Evolutionary conservation across 2,797 vertebrate species (phyloP).

Genomic region (Sebastes reedi): DNA sequence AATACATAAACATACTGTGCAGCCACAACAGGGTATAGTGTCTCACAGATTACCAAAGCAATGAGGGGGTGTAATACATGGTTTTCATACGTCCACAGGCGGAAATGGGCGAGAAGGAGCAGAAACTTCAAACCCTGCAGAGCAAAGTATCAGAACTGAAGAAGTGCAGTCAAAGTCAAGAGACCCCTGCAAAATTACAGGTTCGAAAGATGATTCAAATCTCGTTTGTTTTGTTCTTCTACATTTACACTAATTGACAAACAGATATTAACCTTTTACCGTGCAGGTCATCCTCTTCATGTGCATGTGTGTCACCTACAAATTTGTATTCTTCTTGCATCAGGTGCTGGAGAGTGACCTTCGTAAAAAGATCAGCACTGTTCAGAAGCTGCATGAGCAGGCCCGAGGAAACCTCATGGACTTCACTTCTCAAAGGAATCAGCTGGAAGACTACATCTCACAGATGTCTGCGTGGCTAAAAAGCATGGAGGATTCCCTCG

Average conservation of each 20-base stretch:
- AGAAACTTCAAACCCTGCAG: slow-evolving; percentile 86
- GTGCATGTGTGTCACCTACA: neutral
- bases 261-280: neutral
- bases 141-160: slow-evolving; percentile 90
- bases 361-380: slow-evolving; percentile 87
- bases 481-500: slow-evolving; percentile 86
- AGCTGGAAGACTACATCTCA: slow-evolving; percentile 88
- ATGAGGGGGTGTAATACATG: neutral
- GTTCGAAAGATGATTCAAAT: slow-evolving; percentile 68
- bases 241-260: neutral
- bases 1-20: neutral
- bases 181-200: slow-evolving; percentile 91
- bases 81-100: slow-evolving; percentile 73
- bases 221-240: neutral
- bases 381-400: slow-evolving; percentile 88
- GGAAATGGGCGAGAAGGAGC: slow-evolving; percentile 85
- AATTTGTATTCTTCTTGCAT: neutral
- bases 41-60: neutral
- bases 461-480: slow-evolving; percentile 88
- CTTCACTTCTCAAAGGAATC: slow-evolving; percentile 87
- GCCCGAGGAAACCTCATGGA: slow-evolving; percentile 88
- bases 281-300: neutral
- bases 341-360: slow-evolving; percentile 94
- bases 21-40: neutral
- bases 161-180: slow-evolving; percentile 83